Evolutionary conservation across 2,888 invertebrate species (phyloP).

Genomic region (Gastracanthus pulcherrimus): DNA sequence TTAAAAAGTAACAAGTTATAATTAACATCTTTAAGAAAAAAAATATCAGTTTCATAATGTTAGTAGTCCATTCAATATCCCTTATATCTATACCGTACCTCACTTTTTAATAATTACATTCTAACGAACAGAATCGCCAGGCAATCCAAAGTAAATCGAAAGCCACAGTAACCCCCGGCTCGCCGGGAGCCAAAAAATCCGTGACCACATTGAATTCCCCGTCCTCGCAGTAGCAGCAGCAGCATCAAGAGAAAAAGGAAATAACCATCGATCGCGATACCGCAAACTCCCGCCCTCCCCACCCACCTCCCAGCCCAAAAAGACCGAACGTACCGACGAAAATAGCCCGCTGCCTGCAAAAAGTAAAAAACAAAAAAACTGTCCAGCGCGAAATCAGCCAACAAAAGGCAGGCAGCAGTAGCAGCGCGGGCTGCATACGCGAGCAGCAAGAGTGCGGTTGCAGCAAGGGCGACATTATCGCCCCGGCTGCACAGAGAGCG

Average conservation of each 20-base stretch:
- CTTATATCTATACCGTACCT: not conserved
- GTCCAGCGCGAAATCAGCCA: not conserved
- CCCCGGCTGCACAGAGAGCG: constrained; percentile 69
- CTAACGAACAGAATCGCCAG: not conserved
- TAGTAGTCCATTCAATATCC: not conserved
- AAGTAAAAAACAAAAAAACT: too few relatives aligned
- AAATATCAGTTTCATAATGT: too few relatives aligned
- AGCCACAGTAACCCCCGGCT: not conserved
- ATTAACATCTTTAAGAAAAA: too few relatives aligned
- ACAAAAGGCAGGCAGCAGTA: not conserved
- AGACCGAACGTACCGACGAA: not conserved
- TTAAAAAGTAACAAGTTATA: too few relatives aligned
- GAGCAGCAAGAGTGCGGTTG: constrained; percentile 20
- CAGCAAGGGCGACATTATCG: constrained; percentile 73
- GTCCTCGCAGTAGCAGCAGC: not conserved
- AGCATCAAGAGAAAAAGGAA: not conserved
- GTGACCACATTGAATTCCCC: constrained; percentile 15
- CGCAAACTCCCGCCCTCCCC: constrained; percentile 23
- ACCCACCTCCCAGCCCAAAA: too few relatives aligned
- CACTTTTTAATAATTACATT: not conserved
- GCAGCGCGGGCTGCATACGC: not conserved
- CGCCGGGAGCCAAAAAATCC: not conserved
- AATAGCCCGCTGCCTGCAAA: not conserved
- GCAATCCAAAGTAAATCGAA: constrained; percentile 12
- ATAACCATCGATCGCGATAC: constrained; percentile 49